Conservation (phyloP, 1,140 invertebrate genomes). For the Zaprionus kolodkinae region DNA sequence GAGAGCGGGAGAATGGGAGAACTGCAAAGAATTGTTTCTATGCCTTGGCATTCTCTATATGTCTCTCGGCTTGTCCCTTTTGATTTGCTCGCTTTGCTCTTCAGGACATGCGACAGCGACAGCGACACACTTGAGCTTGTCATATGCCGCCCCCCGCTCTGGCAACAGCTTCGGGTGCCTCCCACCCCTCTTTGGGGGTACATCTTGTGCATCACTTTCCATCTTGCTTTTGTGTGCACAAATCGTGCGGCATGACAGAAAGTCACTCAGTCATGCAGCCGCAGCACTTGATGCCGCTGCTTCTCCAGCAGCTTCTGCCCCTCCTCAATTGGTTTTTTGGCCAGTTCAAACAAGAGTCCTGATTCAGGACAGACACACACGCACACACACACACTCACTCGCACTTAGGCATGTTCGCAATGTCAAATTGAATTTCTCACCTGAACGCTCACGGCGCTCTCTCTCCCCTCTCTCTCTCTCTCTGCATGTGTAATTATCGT, state of each 20-base stretch:
- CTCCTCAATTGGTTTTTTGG: not conserved
- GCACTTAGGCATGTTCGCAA: conserved; percentile 59
- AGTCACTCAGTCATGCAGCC: conserved; percentile 79
- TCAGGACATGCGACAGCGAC: conserved; percentile 48
- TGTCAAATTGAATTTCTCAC: conserved; percentile 79
- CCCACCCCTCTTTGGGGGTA: not conserved
- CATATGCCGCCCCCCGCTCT: conserved; percentile 41
- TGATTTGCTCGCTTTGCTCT: conserved; percentile 64
- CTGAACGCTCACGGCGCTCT: conserved; percentile 50
- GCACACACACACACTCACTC: conserved; percentile 40
- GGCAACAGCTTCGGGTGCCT: not conserved
- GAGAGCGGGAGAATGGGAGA: not conserved
- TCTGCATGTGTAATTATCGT: conserved; percentile 78
- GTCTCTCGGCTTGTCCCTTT: conserved; percentile 54
- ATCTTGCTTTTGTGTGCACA: conserved; percentile 41
- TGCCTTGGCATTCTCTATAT: conserved; percentile 20
- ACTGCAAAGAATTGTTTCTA: conserved; percentile 28
- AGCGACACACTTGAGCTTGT: conserved; percentile 62
- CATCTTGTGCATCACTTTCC: conserved; percentile 24
- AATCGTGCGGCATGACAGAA: conserved; percentile 68
- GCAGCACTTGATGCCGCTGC: conserved; percentile 56
- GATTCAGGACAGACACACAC: conserved; percentile 1
- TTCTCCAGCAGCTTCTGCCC: not conserved
- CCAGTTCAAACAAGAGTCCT: conserved; percentile 13
- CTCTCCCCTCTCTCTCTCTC: not conserved